phyloP scores from a whole-genome alignment of 2,888 invertebrate genomes.

The Heliconius aoede region DNA sequence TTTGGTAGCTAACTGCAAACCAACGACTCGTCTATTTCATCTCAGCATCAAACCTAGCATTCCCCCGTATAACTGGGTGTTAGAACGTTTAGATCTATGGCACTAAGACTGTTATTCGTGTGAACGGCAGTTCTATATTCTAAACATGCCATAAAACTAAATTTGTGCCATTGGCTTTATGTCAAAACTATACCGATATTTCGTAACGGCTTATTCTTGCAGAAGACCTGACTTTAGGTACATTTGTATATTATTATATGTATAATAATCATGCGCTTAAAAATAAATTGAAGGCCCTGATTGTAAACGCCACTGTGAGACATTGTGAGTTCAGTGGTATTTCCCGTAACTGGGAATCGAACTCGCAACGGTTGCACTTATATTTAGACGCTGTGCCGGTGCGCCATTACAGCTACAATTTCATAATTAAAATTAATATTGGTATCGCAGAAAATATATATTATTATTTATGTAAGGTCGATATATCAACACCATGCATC shows the following conservation, averaged over 20 bases:
- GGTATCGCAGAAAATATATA: not conserved
- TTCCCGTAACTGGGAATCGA: not conserved
- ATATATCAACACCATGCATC: slow-evolving; percentile 1
- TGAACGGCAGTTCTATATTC: not conserved
- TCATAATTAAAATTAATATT: not conserved
- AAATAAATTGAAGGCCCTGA: not conserved
- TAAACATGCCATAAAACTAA: slow-evolving; percentile 32
- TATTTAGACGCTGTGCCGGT: not conserved
- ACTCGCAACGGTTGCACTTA: not conserved
- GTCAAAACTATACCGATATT: slow-evolving; percentile 26
- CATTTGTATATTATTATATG: not conserved
- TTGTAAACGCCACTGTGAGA: too few relatives aligned
- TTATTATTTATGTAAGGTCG: not conserved
- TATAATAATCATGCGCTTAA: not conserved
- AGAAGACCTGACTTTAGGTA: not conserved
- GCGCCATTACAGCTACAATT: not conserved
- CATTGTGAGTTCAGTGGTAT: not conserved
- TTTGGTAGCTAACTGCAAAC: not conserved
- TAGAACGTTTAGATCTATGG: not conserved
- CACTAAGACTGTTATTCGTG: slow-evolving; percentile 11
- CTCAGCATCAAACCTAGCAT: slow-evolving; percentile 4
- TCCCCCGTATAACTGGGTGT: not conserved
- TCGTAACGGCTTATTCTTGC: slow-evolving; percentile 18
- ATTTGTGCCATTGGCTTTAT: slow-evolving; percentile 34
- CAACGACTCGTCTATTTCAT: not conserved